Conservation (phyloP, 2,888 invertebrate species). For the Anorthoa munda region DNA sequence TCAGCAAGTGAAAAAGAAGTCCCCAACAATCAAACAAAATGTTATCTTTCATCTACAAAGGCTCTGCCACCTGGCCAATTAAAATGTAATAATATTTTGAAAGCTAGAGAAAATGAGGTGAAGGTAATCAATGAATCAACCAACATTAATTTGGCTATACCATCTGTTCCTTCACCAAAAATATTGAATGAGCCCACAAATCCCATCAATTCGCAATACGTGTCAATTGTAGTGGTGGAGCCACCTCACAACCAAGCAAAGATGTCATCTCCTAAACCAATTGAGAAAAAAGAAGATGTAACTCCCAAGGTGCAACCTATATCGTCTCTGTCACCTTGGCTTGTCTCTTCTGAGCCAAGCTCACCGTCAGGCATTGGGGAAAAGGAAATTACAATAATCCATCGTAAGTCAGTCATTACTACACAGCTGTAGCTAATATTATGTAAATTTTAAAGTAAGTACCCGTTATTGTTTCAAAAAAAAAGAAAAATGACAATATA, state of each 20-base stretch:
- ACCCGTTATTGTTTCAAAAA: conserved; percentile 6
- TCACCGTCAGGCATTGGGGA: conserved; percentile 92
- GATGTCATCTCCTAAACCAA: conserved; percentile 86
- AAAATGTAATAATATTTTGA: conserved; percentile 97
- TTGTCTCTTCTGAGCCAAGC: conserved; percentile 94
- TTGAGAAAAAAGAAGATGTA: conserved; percentile 88
- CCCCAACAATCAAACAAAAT: conserved; percentile 93
- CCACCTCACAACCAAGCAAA: conserved; percentile 84
- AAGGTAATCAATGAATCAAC: conserved; percentile 87
- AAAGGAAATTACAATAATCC: conserved; percentile 93
- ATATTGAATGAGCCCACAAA: conserved; percentile 89
- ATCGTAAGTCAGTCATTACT: conserved; percentile 96
- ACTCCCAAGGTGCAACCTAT: conserved; percentile 91
- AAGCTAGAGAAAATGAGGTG: conserved; percentile 92
- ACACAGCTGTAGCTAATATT: conserved; percentile 92
- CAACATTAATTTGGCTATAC: conserved; percentile 85
- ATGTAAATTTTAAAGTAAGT: conserved; percentile 5
- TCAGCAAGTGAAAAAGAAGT: conserved; percentile 90
- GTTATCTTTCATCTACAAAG: conserved; percentile 92
- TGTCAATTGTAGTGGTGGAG: conserved; percentile 89
- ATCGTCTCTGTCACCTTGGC: conserved; percentile 95
- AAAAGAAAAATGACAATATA: conserved; percentile 31
- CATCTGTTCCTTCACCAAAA: conserved; percentile 88
- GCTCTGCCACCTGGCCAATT: conserved; percentile 97
- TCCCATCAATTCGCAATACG: conserved; percentile 87